Conservation (phyloP, 2,888 invertebrate species). For the Chirona hameri region DNA sequence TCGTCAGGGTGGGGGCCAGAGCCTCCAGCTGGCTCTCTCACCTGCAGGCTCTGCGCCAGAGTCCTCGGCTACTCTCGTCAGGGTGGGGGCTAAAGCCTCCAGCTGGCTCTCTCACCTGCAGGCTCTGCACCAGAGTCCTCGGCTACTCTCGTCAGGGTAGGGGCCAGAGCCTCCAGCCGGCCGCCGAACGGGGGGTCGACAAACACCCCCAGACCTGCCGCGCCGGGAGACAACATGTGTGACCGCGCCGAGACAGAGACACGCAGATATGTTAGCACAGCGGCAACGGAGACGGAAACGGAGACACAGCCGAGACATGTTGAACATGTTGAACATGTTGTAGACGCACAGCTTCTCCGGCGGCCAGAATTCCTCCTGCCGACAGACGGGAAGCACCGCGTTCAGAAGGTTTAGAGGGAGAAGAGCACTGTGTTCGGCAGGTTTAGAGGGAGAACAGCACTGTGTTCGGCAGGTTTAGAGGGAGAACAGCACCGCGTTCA, state of each 20-base stretch:
- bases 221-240: background rate
- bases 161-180: conserved; percentile 72
- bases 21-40: too few relatives aligned
- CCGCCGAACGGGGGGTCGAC: conserved; percentile 92
- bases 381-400: conserved; percentile 34
- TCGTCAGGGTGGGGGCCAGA: too few relatives aligned
- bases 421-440: too few relatives aligned
- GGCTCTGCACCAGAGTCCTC: conserved; percentile 35
- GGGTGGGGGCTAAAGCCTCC: too few relatives aligned
- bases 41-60: too few relatives aligned
- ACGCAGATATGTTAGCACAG: background rate
- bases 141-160: conserved; percentile 55
- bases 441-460: too few relatives aligned
- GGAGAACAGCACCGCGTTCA: too few relatives aligned
- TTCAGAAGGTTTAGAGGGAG: background rate
- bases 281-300: background rate
- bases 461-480: too few relatives aligned
- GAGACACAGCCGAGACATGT: conserved; percentile 2
- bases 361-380: conserved; percentile 49
- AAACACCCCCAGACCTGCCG: conserved; percentile 57
- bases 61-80: too few relatives aligned
- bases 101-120: background rate
- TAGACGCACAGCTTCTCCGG: conserved; percentile 66
- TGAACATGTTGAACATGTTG: conserved; percentile 87
- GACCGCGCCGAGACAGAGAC: background rate